Evolutionary conservation across 2,797 vertebrate genomes (phyloP).

Genomic region (Sitta carolinensis): DNA sequence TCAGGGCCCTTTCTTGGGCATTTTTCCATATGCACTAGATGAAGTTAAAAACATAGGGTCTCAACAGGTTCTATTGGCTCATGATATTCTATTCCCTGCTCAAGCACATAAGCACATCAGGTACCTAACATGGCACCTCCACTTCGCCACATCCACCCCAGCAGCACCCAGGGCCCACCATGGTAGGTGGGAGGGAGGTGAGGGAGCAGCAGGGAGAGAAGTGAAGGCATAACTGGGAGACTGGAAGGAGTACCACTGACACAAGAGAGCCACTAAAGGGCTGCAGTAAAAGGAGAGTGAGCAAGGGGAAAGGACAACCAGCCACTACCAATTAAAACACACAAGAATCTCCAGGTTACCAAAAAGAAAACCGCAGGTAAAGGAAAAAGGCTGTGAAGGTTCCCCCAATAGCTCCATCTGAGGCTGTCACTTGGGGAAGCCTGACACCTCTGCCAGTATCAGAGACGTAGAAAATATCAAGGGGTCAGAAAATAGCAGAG

Average conservation of each 20-base stretch:
- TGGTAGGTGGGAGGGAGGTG: not conserved
- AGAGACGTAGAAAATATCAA: not conserved
- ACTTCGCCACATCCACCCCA: not conserved
- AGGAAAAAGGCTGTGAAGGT: not conserved
- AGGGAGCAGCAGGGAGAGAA: not conserved
- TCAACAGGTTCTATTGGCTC: not conserved
- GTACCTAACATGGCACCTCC: not conserved
- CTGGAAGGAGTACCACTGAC: not conserved
- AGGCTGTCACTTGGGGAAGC: not conserved
- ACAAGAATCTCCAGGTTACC: not conserved
- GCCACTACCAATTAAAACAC: not conserved
- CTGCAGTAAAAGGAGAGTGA: not conserved
- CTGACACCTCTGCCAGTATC: not conserved
- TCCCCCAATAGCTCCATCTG: not conserved
- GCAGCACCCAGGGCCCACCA: not conserved
- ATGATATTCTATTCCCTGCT: not conserved
- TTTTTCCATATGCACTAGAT: not conserved
- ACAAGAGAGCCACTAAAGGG: not conserved
- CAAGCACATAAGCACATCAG: not conserved
- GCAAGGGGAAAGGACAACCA: not conserved
- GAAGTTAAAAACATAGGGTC: not conserved
- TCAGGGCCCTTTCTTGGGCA: not conserved
- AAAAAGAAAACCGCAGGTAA: not conserved
- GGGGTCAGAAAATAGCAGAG: not conserved
- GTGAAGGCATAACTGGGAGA: not conserved